Percentiles rank a stretch among this genome's conserved stretches.
phyloP scores from a whole-genome alignment of 2,888 invertebrate genomes.

The Eledona agricola region DNA sequence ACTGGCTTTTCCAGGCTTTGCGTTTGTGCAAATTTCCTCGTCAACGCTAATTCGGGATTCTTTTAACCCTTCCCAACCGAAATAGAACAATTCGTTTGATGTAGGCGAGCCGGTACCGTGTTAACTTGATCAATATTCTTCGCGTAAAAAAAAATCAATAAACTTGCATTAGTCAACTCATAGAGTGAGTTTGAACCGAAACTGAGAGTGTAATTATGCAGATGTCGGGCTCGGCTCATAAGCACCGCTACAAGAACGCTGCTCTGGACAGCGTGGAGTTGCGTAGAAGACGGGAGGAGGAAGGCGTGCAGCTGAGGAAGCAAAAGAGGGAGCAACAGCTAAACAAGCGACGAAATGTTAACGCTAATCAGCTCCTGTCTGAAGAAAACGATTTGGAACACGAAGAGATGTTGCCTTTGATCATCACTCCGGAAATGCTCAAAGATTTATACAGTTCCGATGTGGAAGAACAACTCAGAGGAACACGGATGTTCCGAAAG shows the following conservation, averaged over 20 bases:
- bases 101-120: background rate
- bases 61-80: too few species aligned
- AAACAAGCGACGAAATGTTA: slow-evolving; percentile 90
- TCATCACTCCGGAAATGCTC: slow-evolving; percentile 84
- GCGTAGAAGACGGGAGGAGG: slow-evolving; percentile 91
- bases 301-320: slow-evolving; percentile 94
- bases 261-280: slow-evolving; percentile 92
- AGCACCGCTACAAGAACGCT: slow-evolving; percentile 93
- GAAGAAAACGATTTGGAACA: slow-evolving; percentile 60
- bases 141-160: slow-evolving; percentile 24
- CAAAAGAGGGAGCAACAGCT: slow-evolving; percentile 95
- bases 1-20: slow-evolving; percentile 1
- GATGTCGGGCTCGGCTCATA: slow-evolving; percentile 87
- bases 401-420: slow-evolving; percentile 59
- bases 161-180: slow-evolving; percentile 27
- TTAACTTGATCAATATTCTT: slow-evolving; percentile 22
- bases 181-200: slow-evolving; percentile 1
- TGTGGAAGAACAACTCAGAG: slow-evolving; percentile 81
- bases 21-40: background rate
- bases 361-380: slow-evolving; percentile 56
- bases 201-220: slow-evolving; percentile 50
- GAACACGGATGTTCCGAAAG: slow-evolving; percentile 94
- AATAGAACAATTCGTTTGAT: too few species aligned
- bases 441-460: slow-evolving; percentile 80
- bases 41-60: too few species aligned